These are phyloP conservation scores for Xiphophorus maculatus DNA, from an alignment of 2,113 vertebrate genomes.

Conservation along the genomic window DNA sequence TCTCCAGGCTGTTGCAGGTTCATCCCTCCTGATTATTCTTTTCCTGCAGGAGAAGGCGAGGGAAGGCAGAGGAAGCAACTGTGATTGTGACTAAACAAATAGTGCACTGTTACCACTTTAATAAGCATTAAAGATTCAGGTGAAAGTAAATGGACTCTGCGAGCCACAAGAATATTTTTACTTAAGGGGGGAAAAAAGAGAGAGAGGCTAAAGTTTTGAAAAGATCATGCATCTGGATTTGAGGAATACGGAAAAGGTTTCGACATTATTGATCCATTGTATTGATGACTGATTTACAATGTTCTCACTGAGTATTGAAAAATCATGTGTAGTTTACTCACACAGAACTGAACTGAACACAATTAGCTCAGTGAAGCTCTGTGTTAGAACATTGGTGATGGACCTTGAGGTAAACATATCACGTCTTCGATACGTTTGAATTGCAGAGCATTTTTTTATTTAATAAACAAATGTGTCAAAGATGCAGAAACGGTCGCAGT, in stretches of 20 bases:
- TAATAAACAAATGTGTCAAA: not conserved
- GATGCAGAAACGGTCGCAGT: not conserved
- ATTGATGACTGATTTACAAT: not conserved
- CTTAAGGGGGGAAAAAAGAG: constrained; percentile 10
- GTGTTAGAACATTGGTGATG: not conserved
- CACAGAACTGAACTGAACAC: not conserved
- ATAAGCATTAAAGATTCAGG: constrained; percentile 51
- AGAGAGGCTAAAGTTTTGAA: constrained; percentile 13
- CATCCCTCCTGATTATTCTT: constrained; percentile 51
- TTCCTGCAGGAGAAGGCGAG: constrained; percentile 20
- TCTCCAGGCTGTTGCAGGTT: constrained; percentile 64
- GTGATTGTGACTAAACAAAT: constrained; percentile 65
- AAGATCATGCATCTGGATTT: constrained; percentile 14
- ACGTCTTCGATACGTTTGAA: too few species aligned
- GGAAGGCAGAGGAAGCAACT: constrained; percentile 48
- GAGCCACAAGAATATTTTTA: constrained; percentile 32
- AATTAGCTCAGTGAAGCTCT: not conserved
- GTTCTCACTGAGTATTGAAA: not conserved
- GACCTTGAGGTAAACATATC: not conserved
- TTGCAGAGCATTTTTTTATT: too few species aligned
- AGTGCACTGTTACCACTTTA: constrained; percentile 40
- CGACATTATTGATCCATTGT: not conserved
- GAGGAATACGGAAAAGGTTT: not conserved
- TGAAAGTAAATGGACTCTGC: constrained; percentile 44
- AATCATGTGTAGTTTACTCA: not conserved